Percentiles rank a stretch among this genome's conserved stretches.
Evolutionary conservation across 1,140 invertebrate genomes (phyloP).

Genomic region (Oppia nitens): DNA sequence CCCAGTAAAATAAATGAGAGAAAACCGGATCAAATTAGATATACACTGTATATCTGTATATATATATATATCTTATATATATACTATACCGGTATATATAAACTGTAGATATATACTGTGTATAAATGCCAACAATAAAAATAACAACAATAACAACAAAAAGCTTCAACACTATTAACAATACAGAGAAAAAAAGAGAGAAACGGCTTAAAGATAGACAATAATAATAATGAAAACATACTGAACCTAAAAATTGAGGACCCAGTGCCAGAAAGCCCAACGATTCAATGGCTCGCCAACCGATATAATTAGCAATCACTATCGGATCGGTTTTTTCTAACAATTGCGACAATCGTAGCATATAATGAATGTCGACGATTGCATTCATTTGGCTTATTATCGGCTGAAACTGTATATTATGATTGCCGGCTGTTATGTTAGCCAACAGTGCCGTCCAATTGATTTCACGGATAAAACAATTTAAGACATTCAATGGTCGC

Average conservation of each 20-base stretch:
- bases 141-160: too few relatives aligned
- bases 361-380: slow-evolving; percentile 8
- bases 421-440: not conserved
- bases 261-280: slow-evolving; percentile 8
- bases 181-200: too few relatives aligned
- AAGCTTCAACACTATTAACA: too few relatives aligned
- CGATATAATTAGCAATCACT: slow-evolving; percentile 31
- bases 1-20: too few relatives aligned
- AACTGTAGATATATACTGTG: too few relatives aligned
- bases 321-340: slow-evolving; percentile 2
- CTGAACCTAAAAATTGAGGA: slow-evolving; percentile 1
- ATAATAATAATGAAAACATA: too few relatives aligned
- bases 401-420: not conserved
- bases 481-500: not conserved
- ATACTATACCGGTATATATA: too few relatives aligned
- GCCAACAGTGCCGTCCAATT: slow-evolving; percentile 3
- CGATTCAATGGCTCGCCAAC: slow-evolving; percentile 49
- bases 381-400: not conserved
- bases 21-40: too few relatives aligned
- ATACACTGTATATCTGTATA: too few relatives aligned
- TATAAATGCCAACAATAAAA: too few relatives aligned
- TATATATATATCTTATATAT: too few relatives aligned
- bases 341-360: not conserved
- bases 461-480: slow-evolving; percentile 8
- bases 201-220: too few relatives aligned